Percentiles rank a stretch among this genome's conserved stretches.
phyloP scores from a whole-genome alignment of 2,888 invertebrate species.

The Frankliniella fusca region DNA sequence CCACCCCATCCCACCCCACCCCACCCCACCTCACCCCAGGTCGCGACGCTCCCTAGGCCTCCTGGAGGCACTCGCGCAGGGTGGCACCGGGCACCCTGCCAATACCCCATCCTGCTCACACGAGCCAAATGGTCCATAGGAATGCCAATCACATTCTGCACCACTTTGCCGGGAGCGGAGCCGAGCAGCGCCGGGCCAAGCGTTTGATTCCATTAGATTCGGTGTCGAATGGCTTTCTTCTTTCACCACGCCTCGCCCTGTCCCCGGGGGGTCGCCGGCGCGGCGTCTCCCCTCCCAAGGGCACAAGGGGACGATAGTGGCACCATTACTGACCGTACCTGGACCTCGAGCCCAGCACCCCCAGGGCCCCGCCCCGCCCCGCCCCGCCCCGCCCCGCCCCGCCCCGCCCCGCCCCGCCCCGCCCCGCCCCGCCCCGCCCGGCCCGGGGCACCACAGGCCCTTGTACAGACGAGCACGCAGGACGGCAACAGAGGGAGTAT shows the following conservation, averaged over 20 bases:
- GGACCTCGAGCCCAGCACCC: too few species aligned
- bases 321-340: too few species aligned
- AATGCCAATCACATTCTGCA: slow-evolving; percentile 42
- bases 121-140: slow-evolving; percentile 29
- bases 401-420: not conserved
- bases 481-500: too few species aligned
- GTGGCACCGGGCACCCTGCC: not conserved
- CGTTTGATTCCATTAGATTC: slow-evolving; percentile 24
- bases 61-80: too few species aligned
- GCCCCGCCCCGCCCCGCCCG: not conserved
- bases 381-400: too few species aligned
- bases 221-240: slow-evolving; percentile 12
- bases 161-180: slow-evolving; percentile 38
- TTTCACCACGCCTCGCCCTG: not conserved
- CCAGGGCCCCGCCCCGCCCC: too few species aligned
- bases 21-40: too few species aligned
- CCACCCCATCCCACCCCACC: too few species aligned
- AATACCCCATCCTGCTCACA: slow-evolving; percentile 18
- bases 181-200: too few species aligned
- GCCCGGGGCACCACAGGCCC: not conserved
- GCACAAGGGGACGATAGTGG: too few species aligned
- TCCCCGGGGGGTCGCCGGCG: not conserved
- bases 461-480: not conserved
- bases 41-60: too few species aligned
- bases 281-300: too few species aligned